Base-by-base conservation (phyloP, 2,888 invertebrate genomes). In the Lepidochrysops patricia region DNA sequence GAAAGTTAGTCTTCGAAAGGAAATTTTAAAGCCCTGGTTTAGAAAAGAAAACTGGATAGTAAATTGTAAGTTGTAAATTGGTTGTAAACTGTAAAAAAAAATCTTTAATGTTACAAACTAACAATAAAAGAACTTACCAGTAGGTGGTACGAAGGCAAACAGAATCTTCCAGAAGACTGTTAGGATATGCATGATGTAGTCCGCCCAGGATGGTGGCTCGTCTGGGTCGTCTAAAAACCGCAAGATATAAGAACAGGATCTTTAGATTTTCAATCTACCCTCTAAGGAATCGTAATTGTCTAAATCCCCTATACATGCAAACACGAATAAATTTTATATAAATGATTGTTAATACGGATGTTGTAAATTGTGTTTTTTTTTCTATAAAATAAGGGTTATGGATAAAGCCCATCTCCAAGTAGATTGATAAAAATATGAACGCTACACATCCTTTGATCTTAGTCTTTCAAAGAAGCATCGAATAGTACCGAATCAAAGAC, bases 101-200 rank as follows among this genome's bases (percentile, higher is more conserved):
- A 29, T 29, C 29, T 6, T 29, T 2, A 7, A 29, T 6, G 29
- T 29, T 29, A n/a, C 29, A 29, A 29, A 29, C 1, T 1, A 29
- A 29, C 1, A 34, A n/a, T 2, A n/a, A 2, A 34, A 43, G 9
- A 15, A 32, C 70, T 77, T 72, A 83, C 89, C 98, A 87, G 99
- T 99, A 25, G 99, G 99, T 71, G 99, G 99, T 66, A 99, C 96
- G 82, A 98, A 96, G 63, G 99, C 99, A 84, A 99, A 99, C 64
- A 98, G 85, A 59, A 99, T 90, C 90, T 99, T 99, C 99, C 99
- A 99, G 90, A 99, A 98, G 63, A 99, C 90, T 9, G 99, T 98
- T 66, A 99, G 88, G 75, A 96, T 94, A 89, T 99, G 99, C 92
- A 99, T 94, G 62, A 98, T 91, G 88, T 99, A 99, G 87, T 99